Base-by-base conservation (phyloP, 1,140 invertebrate genomes). In the Euschistus heros region DNA sequence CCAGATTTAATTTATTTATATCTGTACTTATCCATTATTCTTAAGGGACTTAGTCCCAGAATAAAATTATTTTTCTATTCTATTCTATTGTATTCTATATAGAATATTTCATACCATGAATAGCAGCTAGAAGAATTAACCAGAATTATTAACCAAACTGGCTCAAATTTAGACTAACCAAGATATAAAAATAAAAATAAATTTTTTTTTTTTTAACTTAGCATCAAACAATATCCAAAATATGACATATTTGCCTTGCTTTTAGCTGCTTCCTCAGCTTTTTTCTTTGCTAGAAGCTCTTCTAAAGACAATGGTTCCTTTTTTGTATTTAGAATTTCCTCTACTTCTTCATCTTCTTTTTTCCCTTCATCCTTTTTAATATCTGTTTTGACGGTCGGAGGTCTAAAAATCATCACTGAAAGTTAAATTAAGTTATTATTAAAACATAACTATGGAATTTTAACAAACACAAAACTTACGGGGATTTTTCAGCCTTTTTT, bases 281-380 rank as follows among this genome's bases (percentile, higher is more conserved):
- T 96, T 73, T 97, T 97, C 74, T 97, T 97, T 0, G 92, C 87
- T 20, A 99, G 75, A 37, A 99, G 74, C 76, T 99, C 96, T 76
- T 99, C 97, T 22, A 99, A 78, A 50, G 95, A 98, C 5, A 98
- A 77, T 0, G 97, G 97, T 74, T 95, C 94, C 66, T 84, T 87
- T 75, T 91, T 93, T 0, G 75, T 68, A 47, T 73, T 68, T 5
- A 72, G 72, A 42, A 75, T 65, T 44, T 78, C 78, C 8, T 67
- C 17, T 73, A 24, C 73, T 70, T 74, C 61, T 7, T 72, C 71
- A 42, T 72, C 70, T 68, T 73, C 73, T 66, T 71, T 69, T 60
- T 68, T 69, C 24, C 76, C 73, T 62, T 78, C 74, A 20, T 75
- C 72, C 26, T 77, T 74, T 33, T 79, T 76, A 59, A 75, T 22